Conservation (phyloP, 2,113 vertebrate species). For the Nycticryphes semicollaris region DNA sequence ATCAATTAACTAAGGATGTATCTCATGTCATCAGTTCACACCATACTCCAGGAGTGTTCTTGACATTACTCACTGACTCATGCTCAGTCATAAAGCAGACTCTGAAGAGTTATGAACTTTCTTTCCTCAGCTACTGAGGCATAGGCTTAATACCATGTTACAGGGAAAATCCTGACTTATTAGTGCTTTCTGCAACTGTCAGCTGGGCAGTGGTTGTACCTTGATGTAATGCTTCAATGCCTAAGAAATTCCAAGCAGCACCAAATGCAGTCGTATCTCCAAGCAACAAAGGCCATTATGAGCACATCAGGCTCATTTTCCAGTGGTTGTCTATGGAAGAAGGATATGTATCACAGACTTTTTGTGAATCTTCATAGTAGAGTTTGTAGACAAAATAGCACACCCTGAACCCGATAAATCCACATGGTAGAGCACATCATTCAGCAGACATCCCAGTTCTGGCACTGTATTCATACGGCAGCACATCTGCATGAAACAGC, state of each 20-base stretch:
- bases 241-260: not conserved
- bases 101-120: not conserved
- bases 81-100: not conserved
- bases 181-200: not conserved
- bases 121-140: not conserved
- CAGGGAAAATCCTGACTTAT: not conserved
- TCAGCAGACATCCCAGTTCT: not conserved
- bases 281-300: not conserved
- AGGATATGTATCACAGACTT: not conserved
- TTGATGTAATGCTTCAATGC: not conserved
- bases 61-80: not conserved
- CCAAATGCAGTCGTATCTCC: not conserved
- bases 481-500: not conserved
- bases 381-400: not conserved
- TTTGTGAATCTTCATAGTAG: not conserved
- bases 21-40: not conserved
- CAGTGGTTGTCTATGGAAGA: not conserved
- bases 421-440: not conserved
- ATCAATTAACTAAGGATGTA: not conserved
- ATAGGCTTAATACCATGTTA: not conserved
- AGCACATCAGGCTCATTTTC: not conserved
- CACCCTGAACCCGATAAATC: not conserved
- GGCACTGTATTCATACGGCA: not conserved
- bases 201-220: not conserved
- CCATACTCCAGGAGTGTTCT: not conserved